Percentiles rank a stretch among this genome's conserved stretches.
Conservation (phyloP, 2,888 invertebrate species). For the Melitaea athalia region DNA sequence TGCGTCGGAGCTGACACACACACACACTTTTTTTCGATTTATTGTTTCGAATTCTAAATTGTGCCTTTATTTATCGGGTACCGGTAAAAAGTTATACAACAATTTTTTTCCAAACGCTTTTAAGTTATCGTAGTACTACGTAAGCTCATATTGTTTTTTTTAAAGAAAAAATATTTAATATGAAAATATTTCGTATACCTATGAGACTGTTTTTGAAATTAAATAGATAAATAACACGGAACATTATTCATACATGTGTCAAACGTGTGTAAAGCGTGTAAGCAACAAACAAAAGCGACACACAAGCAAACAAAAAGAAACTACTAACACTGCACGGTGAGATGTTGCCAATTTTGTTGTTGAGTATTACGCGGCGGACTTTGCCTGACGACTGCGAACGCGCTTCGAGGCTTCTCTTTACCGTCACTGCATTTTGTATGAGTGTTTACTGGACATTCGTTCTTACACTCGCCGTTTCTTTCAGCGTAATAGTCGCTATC, state of each 20-base stretch:
- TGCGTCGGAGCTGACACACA: too few species aligned
- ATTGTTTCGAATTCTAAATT: too few species aligned
- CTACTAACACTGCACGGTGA: constrained; percentile 86
- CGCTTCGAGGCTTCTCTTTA: constrained; percentile 83
- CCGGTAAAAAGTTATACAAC: too few species aligned
- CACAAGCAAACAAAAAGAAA: constrained; percentile 48
- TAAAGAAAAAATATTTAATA: too few species aligned
- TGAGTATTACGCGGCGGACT: constrained; percentile 79
- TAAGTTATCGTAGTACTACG: too few species aligned
- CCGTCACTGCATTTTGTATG: constrained; percentile 73
- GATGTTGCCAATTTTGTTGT: constrained; percentile 82
- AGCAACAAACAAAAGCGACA: constrained; percentile 32
- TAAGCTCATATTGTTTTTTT: too few species aligned
- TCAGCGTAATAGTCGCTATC: constrained; percentile 78
- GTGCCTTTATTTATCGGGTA: too few species aligned
- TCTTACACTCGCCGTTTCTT: constrained; percentile 74
- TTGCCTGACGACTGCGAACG: constrained; percentile 84
- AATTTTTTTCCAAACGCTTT: too few species aligned
- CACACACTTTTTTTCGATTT: too few species aligned
- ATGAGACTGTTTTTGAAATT: too few species aligned
- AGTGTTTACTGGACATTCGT: constrained; percentile 77
- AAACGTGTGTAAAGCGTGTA: constrained; percentile 3
- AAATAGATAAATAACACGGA: neutral
- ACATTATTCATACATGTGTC: neutral
- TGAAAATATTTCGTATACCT: too few species aligned